phyloP scores from a whole-genome alignment of 2,888 invertebrate genomes.

The Netelia virgata region DNA sequence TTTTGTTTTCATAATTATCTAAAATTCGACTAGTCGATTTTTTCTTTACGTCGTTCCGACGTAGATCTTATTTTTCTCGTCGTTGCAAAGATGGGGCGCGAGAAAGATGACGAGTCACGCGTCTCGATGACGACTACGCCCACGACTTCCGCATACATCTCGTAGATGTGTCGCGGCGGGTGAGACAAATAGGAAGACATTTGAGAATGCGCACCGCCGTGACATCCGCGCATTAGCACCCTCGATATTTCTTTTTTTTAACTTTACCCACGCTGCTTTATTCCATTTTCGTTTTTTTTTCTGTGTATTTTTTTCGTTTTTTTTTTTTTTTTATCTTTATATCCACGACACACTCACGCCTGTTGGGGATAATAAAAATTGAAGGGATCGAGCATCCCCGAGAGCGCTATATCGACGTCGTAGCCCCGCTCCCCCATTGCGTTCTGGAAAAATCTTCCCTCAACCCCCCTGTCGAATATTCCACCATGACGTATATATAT shows the following conservation, averaged over 20 bases:
- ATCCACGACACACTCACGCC: constrained; percentile 48
- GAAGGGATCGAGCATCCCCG: constrained; percentile 40
- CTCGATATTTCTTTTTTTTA: constrained; percentile 45
- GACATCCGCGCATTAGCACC: constrained; percentile 28
- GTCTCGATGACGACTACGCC: constrained; percentile 31
- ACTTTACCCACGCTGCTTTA: constrained; percentile 18
- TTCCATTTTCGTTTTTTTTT: constrained; percentile 27
- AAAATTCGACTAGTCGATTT: too few species aligned
- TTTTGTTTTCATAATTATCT: too few species aligned
- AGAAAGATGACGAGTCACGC: constrained; percentile 24
- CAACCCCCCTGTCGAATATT: neutral
- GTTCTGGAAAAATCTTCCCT: neutral
- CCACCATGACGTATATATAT: neutral
- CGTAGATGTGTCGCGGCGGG: neutral
- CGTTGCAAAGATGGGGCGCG: neutral
- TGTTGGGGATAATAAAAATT: constrained; percentile 56
- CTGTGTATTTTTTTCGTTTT: neutral
- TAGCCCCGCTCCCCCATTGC: neutral
- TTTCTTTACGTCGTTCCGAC: too few species aligned
- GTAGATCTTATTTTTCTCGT: neutral
- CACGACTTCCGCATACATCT: constrained; percentile 8
- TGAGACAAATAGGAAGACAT: constrained; percentile 51
- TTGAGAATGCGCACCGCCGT: constrained; percentile 28
- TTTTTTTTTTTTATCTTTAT: constrained; percentile 12
- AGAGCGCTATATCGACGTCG: constrained; percentile 37